Evolutionary conservation across 2,888 invertebrate genomes (phyloP).

Genomic region (Strigamia transsilvanica): DNA sequence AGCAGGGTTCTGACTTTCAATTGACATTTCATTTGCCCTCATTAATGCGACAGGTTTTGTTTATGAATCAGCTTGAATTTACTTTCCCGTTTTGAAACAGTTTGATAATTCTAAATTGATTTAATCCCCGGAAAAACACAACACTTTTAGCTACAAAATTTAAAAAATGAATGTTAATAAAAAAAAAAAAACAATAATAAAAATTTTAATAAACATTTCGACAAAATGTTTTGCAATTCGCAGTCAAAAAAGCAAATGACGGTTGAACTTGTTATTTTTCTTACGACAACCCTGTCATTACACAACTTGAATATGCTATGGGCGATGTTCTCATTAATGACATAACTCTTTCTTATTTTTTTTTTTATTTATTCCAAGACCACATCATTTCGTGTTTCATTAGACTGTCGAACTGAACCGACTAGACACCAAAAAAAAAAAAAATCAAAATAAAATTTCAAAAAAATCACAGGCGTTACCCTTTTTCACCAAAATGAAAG

Average conservation of each 20-base stretch:
- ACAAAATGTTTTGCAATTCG: background rate
- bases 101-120: background rate
- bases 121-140: background rate
- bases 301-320: constrained; percentile 12
- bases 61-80: background rate
- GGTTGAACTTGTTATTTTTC: constrained; percentile 32
- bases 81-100: background rate
- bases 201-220: background rate
- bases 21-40: constrained; percentile 25
- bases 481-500: background rate
- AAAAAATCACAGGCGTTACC: constrained; percentile 7
- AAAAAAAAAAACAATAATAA: background rate
- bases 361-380: constrained; percentile 1
- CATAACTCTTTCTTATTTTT: constrained; percentile 10
- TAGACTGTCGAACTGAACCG: constrained; percentile 4
- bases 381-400: constrained; percentile 22
- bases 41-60: constrained; percentile 25
- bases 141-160: background rate
- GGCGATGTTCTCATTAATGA: constrained; percentile 37
- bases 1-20: constrained; percentile 2
- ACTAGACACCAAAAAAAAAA: background rate
- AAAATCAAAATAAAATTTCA: background rate
- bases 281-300: constrained; percentile 49
- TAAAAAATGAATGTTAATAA: background rate
- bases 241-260: constrained; percentile 11